Conservation (phyloP, 92 coral and sea anemone genomes). For the Porites lobata region DNA sequence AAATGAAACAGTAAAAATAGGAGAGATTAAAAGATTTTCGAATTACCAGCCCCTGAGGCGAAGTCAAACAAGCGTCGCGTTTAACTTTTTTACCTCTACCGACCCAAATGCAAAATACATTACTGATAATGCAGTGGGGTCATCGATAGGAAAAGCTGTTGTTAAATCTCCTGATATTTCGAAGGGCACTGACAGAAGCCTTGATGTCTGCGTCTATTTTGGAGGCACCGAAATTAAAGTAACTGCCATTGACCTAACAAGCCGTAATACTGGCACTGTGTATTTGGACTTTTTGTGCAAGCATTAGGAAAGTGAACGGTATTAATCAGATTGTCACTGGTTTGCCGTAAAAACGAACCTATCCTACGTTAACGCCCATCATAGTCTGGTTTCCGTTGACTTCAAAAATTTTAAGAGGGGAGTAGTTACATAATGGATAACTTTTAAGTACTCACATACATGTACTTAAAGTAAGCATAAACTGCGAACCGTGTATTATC, state of each 20-base stretch:
- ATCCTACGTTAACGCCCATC: too few species aligned
- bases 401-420: too few species aligned
- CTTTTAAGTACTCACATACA: too few species aligned
- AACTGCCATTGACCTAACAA: slow-evolving; percentile 58
- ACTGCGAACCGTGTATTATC: too few species aligned
- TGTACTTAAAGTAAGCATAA: too few species aligned
- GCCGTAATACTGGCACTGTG: slow-evolving; percentile 59
- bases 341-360: too few species aligned
- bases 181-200: slow-evolving; percentile 48
- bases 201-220: slow-evolving; percentile 60
- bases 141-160: slow-evolving; percentile 60
- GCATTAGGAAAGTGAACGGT: too few species aligned
- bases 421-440: too few species aligned
- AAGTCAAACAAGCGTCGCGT: slow-evolving; percentile 55
- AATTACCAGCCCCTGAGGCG: slow-evolving; percentile 39
- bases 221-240: slow-evolving; percentile 77
- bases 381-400: too few species aligned
- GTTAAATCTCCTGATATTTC: slow-evolving; percentile 65
- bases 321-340: too few species aligned
- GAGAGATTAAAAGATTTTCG: slow-evolving; percentile 46
- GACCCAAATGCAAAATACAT: slow-evolving; percentile 42
- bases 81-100: slow-evolving; percentile 62
- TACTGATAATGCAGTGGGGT: slow-evolving; percentile 64
- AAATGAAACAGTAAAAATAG: slow-evolving; percentile 67
- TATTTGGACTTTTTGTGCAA: slow-evolving; percentile 18